A percentile compares a stretch with the other conserved stretches of the same genome.
phyloP scores from a whole-genome alignment of 2,888 invertebrate species.

The Noctua comes region DNA sequence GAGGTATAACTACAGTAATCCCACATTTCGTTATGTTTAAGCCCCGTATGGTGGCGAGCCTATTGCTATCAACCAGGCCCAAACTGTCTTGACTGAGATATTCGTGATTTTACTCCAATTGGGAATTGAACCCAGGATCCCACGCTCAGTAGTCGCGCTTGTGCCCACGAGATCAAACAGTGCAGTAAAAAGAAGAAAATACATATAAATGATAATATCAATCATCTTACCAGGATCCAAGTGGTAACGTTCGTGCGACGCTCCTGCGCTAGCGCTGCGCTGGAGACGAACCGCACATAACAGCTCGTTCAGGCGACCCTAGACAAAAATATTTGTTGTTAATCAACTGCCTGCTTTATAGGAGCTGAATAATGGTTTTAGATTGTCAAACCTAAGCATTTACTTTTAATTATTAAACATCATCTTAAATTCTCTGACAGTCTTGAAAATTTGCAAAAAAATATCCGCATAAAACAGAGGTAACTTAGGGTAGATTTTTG shows the following conservation, averaged over 20 bases:
- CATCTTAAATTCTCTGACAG: not conserved
- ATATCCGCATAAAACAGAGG: not conserved
- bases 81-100: not conserved
- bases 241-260: conserved; percentile 93
- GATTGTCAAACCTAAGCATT: not conserved
- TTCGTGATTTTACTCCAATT: not conserved
- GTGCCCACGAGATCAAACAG: not conserved
- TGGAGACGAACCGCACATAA: conserved; percentile 96
- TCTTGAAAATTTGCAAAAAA: not conserved
- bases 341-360: not conserved
- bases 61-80: not conserved
- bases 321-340: conserved; percentile 16
- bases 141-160: not conserved
- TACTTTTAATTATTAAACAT: not conserved
- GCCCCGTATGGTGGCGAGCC: too few species aligned
- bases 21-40: too few species aligned
- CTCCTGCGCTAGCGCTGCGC: conserved; percentile 91
- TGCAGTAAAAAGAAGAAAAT: not conserved
- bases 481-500: not conserved
- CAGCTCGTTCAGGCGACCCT: conserved; percentile 97
- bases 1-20: too few species aligned
- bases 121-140: not conserved
- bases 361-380: not conserved
- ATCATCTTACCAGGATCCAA: conserved; percentile 91
- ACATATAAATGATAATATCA: not conserved